A percentile compares a stretch with the other conserved stretches of the same genome.
Conservation (phyloP, 2,888 invertebrate genomes). For the Urechis unicinctus region DNA sequence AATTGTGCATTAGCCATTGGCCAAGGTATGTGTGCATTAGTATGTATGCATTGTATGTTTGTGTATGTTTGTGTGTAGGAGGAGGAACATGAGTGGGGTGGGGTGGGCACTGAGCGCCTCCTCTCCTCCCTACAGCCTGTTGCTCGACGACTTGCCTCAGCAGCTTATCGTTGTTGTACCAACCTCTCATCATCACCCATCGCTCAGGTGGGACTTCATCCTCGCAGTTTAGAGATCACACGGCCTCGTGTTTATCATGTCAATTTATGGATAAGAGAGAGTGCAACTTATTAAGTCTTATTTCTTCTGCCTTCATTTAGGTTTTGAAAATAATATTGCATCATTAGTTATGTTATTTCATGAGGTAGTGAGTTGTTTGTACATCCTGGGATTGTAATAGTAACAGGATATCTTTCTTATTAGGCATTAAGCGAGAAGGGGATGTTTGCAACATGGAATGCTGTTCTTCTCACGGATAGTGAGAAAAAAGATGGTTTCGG, state of each 20-base stretch:
- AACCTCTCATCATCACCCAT: slow-evolving; percentile 48
- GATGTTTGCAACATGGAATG: slow-evolving; percentile 47
- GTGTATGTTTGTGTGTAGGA: too few relatives aligned
- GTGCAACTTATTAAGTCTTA: too few relatives aligned
- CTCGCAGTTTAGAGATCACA: not conserved
- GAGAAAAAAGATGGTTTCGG: slow-evolving; percentile 60
- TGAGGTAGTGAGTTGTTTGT: too few relatives aligned
- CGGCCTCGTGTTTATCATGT: not conserved
- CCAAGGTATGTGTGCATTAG: too few relatives aligned
- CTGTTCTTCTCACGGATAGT: slow-evolving; percentile 59
- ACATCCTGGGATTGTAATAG: too few relatives aligned
- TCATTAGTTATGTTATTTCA: too few relatives aligned
- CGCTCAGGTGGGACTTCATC: not conserved
- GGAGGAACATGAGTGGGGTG: slow-evolving; percentile 79
- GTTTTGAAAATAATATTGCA: too few relatives aligned
- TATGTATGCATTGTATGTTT: too few relatives aligned
- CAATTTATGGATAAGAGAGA: too few relatives aligned
- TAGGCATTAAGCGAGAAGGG: slow-evolving; percentile 22
- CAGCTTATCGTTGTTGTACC: slow-evolving; percentile 61
- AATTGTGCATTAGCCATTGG: too few relatives aligned
- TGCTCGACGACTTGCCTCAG: slow-evolving; percentile 35
- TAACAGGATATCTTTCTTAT: too few relatives aligned
- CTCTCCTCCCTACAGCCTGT: slow-evolving; percentile 20
- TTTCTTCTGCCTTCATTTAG: too few relatives aligned
- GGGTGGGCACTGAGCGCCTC: slow-evolving; percentile 55